phyloP scores from a whole-genome alignment of 2,797 vertebrate genomes.

The Nothura maculosa region DNA sequence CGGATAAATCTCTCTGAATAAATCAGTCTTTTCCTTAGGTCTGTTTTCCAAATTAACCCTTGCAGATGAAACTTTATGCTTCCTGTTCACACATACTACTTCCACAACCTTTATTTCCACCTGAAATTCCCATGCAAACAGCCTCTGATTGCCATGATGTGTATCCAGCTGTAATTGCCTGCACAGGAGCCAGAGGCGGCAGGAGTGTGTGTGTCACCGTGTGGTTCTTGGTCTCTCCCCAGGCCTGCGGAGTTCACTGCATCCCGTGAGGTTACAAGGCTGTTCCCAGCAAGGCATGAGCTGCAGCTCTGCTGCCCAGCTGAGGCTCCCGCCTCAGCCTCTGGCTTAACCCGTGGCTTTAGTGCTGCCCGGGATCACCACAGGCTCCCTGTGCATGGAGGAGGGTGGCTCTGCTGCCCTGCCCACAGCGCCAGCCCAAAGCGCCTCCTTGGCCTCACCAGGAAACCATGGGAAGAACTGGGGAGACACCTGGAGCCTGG shows the following conservation, averaged over 20 bases:
- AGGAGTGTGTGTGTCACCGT: not conserved
- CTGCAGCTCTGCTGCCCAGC: not conserved
- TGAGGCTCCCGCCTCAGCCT: not conserved
- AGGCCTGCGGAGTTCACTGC: not conserved
- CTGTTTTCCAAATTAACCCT: not conserved
- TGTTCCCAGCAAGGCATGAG: not conserved
- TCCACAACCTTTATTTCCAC: not conserved
- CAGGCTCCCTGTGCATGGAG: accelerated
- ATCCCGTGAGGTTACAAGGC: not conserved
- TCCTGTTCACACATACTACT: not conserved
- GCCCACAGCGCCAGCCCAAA: not conserved
- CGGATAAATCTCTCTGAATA: not conserved
- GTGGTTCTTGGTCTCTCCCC: not conserved
- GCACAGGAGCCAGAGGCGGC: not conserved
- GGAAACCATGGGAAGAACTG: not conserved
- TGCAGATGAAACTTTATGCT: not conserved
- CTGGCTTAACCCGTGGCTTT: too few relatives aligned
- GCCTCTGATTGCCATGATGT: not conserved
- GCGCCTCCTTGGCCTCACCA: not conserved
- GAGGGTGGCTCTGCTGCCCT: not conserved
- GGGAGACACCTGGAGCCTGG: not conserved
- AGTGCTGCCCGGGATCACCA: not conserved
- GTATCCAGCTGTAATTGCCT: not conserved
- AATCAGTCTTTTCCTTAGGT: not conserved
- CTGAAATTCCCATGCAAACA: not conserved